Conservation (phyloP, 2,888 invertebrate genomes). For the Portevinia maculata region DNA sequence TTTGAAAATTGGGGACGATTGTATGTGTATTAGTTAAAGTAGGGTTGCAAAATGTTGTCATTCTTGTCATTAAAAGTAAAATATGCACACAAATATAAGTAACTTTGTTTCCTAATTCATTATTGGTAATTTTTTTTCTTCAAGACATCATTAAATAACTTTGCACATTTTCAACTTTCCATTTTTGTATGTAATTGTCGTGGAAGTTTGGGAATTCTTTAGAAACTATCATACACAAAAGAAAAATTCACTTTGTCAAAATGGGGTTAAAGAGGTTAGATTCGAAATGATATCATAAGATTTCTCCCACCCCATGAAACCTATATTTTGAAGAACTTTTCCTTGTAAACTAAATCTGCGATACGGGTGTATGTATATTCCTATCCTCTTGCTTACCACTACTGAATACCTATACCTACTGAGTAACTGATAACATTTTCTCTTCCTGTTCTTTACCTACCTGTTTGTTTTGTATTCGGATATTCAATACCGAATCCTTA, state of each 20-base stretch:
- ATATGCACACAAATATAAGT: background rate
- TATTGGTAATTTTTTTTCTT: background rate
- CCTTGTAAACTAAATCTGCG: too few relatives aligned
- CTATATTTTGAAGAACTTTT: background rate
- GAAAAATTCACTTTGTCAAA: background rate
- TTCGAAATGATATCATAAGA: slow-evolving; percentile 5
- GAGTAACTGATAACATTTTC: too few relatives aligned
- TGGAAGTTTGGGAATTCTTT: background rate
- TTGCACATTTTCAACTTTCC: background rate
- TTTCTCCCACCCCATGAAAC: background rate
- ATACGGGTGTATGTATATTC: too few relatives aligned
- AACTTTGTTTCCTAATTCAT: background rate
- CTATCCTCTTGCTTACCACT: too few relatives aligned
- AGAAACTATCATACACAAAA: slow-evolving; percentile 8
- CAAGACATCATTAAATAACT: too few relatives aligned
- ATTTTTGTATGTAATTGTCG: background rate
- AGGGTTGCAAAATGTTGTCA: slow-evolving; percentile 1
- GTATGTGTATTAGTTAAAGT: background rate
- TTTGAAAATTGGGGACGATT: slow-evolving; percentile 7
- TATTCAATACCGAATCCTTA: too few relatives aligned
- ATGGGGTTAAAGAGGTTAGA: slow-evolving; percentile 2
- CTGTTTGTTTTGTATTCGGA: too few relatives aligned
- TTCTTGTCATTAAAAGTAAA: background rate
- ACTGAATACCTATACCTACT: too few relatives aligned
- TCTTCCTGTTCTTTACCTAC: too few relatives aligned